Conservation (phyloP, 2,113 vertebrate genomes). For the Synodontis membranacea region DNA sequence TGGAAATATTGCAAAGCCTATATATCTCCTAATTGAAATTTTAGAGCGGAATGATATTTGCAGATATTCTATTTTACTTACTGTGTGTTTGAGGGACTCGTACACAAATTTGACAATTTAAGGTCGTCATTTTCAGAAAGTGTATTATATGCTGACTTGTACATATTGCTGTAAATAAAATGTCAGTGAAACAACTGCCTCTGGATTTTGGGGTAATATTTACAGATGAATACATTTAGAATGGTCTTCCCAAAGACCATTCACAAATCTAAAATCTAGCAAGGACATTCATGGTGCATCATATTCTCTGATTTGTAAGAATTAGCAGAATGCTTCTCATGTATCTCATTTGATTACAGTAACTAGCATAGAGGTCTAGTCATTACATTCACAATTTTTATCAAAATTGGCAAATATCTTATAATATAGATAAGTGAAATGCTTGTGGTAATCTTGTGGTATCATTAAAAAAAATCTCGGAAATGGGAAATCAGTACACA, state of each 20-base stretch:
- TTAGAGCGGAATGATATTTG: conserved; percentile 21
- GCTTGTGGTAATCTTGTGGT: not conserved
- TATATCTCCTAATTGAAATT: conserved; percentile 24
- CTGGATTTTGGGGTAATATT: not conserved
- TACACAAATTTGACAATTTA: conserved; percentile 3
- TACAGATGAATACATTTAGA: not conserved
- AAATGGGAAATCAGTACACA: too few species aligned
- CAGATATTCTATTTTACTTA: conserved; percentile 34
- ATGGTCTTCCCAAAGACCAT: not conserved
- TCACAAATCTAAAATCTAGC: not conserved
- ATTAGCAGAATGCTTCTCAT: not conserved
- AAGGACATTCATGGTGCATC: not conserved
- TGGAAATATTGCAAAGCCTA: conserved; percentile 26
- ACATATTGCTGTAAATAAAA: conserved; percentile 30
- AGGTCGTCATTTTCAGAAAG: not conserved
- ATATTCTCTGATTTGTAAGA: not conserved
- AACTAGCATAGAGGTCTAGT: not conserved
- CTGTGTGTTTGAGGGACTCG: not conserved
- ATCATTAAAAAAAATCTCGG: not conserved
- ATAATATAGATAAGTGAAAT: not conserved
- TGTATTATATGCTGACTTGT: conserved; percentile 12
- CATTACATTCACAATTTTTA: not conserved
- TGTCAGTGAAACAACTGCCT: not conserved
- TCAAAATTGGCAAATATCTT: not conserved
- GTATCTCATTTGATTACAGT: not conserved